Conservation (phyloP, 2,113 vertebrate species). For the Crocuta crocuta region DNA sequence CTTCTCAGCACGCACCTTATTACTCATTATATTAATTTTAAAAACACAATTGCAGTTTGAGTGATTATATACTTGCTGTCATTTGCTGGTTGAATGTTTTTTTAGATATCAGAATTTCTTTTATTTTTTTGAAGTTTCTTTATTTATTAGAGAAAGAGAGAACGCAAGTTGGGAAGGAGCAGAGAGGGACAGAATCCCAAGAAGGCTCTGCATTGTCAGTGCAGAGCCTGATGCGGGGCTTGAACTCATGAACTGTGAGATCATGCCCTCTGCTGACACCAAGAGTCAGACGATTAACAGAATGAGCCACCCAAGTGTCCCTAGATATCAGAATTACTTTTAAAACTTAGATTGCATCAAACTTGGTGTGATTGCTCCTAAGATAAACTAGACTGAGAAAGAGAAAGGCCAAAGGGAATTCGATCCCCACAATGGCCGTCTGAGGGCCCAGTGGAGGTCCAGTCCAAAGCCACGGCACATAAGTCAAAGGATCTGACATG, state of each 20-base stretch:
- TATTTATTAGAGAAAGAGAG: too few relatives aligned
- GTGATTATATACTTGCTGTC: not conserved
- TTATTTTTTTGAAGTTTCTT: not conserved
- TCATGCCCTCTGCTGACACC: too few relatives aligned
- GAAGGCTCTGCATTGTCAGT: too few relatives aligned
- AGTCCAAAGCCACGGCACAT: not conserved
- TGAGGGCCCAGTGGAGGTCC: rapidly evolving
- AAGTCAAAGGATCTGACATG: not conserved
- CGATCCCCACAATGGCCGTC: too few relatives aligned
- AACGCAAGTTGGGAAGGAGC: too few relatives aligned
- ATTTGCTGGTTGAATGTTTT: not conserved
- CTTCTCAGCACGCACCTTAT: not conserved
- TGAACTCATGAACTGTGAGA: too few relatives aligned
- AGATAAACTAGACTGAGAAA: not conserved
- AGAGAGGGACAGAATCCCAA: too few relatives aligned
- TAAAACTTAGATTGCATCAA: not conserved
- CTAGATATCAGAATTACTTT: not conserved
- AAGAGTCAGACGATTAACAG: too few relatives aligned
- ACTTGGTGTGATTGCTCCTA: not conserved
- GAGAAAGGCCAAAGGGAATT: not conserved
- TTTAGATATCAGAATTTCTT: not conserved
- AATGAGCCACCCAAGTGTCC: too few relatives aligned
- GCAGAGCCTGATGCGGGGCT: too few relatives aligned
- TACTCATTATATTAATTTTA: not conserved
- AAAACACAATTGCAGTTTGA: not conserved